phyloP scores from a whole-genome alignment of 2,797 vertebrate genomes.

The Neopelma chrysocephalum region DNA sequence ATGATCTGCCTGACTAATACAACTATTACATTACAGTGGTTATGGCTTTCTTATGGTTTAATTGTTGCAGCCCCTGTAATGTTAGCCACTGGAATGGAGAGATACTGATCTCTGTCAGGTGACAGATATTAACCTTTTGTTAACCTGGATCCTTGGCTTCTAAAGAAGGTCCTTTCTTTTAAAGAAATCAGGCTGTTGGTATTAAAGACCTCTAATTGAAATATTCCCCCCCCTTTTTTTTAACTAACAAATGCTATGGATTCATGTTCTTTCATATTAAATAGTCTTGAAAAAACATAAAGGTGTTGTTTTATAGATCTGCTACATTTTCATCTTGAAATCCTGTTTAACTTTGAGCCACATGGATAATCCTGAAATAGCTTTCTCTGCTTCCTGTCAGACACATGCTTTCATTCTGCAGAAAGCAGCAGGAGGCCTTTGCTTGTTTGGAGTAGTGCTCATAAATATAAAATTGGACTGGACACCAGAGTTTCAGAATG shows the following conservation, averaged over 20 bases:
- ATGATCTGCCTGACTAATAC: conserved; percentile 46
- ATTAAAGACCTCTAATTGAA: background rate
- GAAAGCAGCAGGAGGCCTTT: conserved; percentile 32
- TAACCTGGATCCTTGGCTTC: background rate
- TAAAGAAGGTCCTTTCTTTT: background rate
- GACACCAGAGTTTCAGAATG: background rate
- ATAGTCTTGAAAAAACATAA: background rate
- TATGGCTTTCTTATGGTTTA: conserved; percentile 41
- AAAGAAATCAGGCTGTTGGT: background rate
- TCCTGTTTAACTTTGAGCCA: conserved; percentile 32
- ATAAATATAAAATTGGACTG: conserved; percentile 24
- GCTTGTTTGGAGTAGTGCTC: conserved; percentile 31
- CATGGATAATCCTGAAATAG: conserved; percentile 44
- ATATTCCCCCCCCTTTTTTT: background rate
- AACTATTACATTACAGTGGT: conserved; percentile 6
- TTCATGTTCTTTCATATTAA: background rate
- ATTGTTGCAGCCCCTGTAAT: conserved; percentile 25
- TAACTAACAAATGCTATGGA: background rate
- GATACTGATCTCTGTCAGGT: conserved; percentile 9
- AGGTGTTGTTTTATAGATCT: background rate
- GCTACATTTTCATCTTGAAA: conserved; percentile 19
- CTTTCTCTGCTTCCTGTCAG: conserved; percentile 40
- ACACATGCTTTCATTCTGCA: conserved; percentile 36
- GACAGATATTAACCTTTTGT: conserved; percentile 41
- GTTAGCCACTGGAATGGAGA: background rate